Evolutionary conservation across 2,888 invertebrate species (phyloP).

Genomic region (Synanthedon andrenaeformis): DNA sequence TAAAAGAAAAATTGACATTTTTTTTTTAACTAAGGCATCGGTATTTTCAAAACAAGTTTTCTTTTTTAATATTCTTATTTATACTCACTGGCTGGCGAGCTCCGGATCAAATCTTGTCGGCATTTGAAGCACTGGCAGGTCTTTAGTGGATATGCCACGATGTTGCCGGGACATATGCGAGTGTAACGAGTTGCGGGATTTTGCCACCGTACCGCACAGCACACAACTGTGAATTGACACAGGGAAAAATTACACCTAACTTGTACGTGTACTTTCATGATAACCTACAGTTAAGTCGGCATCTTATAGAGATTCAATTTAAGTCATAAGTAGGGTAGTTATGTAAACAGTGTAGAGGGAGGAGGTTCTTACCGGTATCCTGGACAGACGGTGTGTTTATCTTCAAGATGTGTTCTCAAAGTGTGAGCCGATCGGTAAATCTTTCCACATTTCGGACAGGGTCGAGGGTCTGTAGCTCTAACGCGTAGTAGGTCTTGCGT

Average conservation of each 20-base stretch:
- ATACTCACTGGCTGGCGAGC: constrained; percentile 79
- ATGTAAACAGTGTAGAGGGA: constrained; percentile 31
- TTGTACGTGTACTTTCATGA: not conserved
- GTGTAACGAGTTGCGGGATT: constrained; percentile 90
- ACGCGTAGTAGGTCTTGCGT: constrained; percentile 88
- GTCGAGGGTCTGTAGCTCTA: constrained; percentile 90
- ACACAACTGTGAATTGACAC: constrained; percentile 73
- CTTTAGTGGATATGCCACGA: constrained; percentile 92
- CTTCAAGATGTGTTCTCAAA: constrained; percentile 89
- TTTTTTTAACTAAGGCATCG: not conserved
- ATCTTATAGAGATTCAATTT: too few relatives aligned
- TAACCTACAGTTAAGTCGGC: too few relatives aligned
- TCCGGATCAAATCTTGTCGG: constrained; percentile 93
- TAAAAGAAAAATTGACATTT: constrained; percentile 23
- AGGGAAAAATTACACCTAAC: too few relatives aligned
- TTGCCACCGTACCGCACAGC: constrained; percentile 91
- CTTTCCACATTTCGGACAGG: constrained; percentile 93
- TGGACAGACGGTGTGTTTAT: constrained; percentile 93
- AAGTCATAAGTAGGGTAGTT: too few relatives aligned
- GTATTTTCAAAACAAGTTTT: not conserved
- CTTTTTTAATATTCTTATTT: not conserved
- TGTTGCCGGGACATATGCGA: constrained; percentile 96
- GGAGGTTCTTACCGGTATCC: constrained; percentile 74
- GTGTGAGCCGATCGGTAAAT: constrained; percentile 94
- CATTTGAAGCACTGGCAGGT: constrained; percentile 92